Evolutionary conservation across 2,888 invertebrate genomes (phyloP), one percentile per base, ranked within the genome.

Genomic region (Acronicta psi): DNA sequence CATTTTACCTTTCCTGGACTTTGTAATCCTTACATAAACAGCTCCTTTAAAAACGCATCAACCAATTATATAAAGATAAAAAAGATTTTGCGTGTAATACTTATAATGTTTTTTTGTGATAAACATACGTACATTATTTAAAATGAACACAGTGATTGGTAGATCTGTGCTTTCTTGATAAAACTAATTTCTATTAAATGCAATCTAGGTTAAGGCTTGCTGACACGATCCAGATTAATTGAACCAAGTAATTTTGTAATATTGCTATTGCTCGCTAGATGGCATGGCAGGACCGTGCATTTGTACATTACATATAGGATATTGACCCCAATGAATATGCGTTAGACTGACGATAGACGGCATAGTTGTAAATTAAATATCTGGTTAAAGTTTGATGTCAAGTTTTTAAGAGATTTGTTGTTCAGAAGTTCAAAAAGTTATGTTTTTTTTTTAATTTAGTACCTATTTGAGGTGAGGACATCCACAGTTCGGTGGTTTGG

Each of bases 101-200:
- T 73, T 66, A 58, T 64, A 55, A 63, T 64, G 45, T 43, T 34
- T 64, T 65, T 78, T 78, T 75, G 74, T 79, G 71, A 77, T 78
- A 55, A 49, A 52, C 57, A 60, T 70, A 77, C 58, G 43, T 66
- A 68, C 40, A 46, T 55, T 76, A 46, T 55, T 76, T 63, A 82
- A 85, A 84, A 83, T 88, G 88, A 91, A 90, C 90, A 91, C 90
- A 89, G 83, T 83, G 70, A 62, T 81, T 82, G 86, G 86, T 87
- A 86, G 83, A 83, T 88, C 85, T 89, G 88, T 89, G 89, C 85
- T 77, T 76, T 69, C 20, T 78, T 60, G 31, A 71, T 58, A 42
- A 81, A 40, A 73, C 67, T 81, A 83, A 72, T 70, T 62, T 58
- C 79, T 84, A 84, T 78, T 88, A 90, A 89, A 88, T 89, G 89